Evolutionary conservation across 2,113 vertebrate species (phyloP), one percentile per base, ranked within the genome.

Genomic region (Gadus macrocephalus): DNA sequence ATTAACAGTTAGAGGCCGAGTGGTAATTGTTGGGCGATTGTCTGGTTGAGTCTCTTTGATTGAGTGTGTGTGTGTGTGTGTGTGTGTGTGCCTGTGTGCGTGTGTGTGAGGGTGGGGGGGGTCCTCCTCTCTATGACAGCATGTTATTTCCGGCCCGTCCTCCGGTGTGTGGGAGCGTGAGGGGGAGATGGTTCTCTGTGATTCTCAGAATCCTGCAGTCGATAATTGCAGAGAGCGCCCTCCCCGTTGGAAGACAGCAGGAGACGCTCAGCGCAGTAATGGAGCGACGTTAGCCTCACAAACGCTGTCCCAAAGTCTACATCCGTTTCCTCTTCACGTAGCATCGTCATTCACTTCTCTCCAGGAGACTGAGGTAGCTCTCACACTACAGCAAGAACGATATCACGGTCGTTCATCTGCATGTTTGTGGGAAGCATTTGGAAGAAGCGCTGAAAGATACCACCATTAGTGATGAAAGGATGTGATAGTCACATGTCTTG

Each of bases 211-310:
- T 83, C 73, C 70, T 42, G 22, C 60, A 67, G 72, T 69, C 76
- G 49, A 9, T 85, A 84, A 88, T 88, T 87, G 83, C 67, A 75
- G 70, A 81, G 72, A 70, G 80, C 81, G 74, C 62, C 81, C 73
- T 82, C 78, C 42, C 63, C 77, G 76, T 73, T 78, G 60, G 56
- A 65, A 79, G 59, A 70, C 71, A 81, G 78, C 66, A 76, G 42
- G 42, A 73, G 67, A 78, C 2, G 55, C 5, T 58, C 42, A 12
- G 42, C 42, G 11, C 42, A 49, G 42, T 49, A 49, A 49, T 49
- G 42, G 42, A 49, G 42, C 8, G 9, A 49, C 42, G 14, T 49
- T 49, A 49, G 42, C 42, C 42, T 1, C 42, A 14, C 42, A 49
- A 49, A 49, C 2, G 9, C 42, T 35, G 31, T 35, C 2, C 31